phyloP scores from a whole-genome alignment of 2,797 vertebrate species.

The Squalus acanthias region DNA sequence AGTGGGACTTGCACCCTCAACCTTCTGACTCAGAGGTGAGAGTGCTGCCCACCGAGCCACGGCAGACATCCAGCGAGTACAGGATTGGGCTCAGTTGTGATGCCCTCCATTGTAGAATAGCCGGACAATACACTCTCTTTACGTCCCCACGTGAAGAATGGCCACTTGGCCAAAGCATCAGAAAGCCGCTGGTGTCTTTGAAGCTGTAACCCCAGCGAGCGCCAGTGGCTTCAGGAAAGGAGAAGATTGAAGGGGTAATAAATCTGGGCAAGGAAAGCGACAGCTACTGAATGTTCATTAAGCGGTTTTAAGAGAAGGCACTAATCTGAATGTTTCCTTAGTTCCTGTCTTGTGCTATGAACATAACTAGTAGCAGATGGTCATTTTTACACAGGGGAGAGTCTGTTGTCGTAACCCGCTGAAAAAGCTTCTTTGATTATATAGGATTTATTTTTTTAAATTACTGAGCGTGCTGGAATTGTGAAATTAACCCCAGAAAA shows the following conservation, averaged over 20 bases:
- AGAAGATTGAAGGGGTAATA: not conserved
- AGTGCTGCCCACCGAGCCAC: too few relatives aligned
- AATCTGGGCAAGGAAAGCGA: not conserved
- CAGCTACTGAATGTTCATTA: not conserved
- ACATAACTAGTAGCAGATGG: not conserved
- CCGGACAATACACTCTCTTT: not conserved
- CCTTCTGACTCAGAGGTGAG: too few relatives aligned
- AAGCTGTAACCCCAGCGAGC: not conserved
- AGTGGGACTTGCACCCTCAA: not conserved
- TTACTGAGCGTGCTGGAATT: not conserved
- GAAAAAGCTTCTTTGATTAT: not conserved
- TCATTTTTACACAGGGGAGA: not conserved
- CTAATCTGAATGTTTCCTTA: not conserved
- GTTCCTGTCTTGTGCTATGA: not conserved
- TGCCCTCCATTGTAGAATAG: not conserved
- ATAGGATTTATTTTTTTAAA: not conserved
- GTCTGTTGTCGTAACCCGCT: not conserved
- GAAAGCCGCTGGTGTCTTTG: not conserved
- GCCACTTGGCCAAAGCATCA: not conserved
- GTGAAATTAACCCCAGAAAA: not conserved
- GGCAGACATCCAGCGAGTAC: not conserved
- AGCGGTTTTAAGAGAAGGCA: conserved; percentile 25
- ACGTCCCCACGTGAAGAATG: not conserved
- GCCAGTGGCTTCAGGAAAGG: not conserved
- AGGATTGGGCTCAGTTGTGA: too few relatives aligned